Evolutionary conservation across 2,888 invertebrate species (phyloP).

Genomic region (Pteria penguin): DNA sequence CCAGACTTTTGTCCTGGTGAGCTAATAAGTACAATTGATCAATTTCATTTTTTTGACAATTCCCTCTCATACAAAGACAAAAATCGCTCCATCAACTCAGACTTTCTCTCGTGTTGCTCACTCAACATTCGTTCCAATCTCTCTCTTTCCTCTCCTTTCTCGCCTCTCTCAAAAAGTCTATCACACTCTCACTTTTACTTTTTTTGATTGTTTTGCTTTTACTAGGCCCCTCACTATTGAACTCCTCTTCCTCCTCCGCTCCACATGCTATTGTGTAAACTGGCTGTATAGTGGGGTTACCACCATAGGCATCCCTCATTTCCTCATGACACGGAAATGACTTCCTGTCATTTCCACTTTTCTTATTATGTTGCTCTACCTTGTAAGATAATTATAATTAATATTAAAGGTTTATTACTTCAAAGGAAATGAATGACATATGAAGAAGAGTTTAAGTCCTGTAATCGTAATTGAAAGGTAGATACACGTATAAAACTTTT

Average conservation of each 20-base stretch:
- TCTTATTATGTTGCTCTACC: not conserved
- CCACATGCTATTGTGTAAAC: not conserved
- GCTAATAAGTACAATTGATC: no score
- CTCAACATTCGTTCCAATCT: not conserved
- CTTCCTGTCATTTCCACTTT: not conserved
- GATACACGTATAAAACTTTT: no score
- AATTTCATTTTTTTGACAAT: not conserved
- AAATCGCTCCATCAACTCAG: not conserved
- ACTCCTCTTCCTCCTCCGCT: not conserved
- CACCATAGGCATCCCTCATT: not conserved
- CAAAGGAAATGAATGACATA: no score
- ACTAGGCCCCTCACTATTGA: not conserved
- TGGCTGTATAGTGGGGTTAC: not conserved
- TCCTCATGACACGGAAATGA: not conserved
- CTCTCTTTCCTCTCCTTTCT: not conserved
- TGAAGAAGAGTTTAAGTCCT: no score
- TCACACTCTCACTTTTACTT: not conserved
- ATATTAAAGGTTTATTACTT: no score
- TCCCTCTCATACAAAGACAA: not conserved
- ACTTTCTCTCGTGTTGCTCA: not conserved
- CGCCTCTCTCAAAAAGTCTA: not conserved
- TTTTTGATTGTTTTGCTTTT: not conserved
- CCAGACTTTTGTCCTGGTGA: no score
- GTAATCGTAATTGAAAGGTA: no score
- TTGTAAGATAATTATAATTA: no score